phyloP scores from a whole-genome alignment of 2,113 vertebrate genomes.

The Nematolebias whitei region DNA sequence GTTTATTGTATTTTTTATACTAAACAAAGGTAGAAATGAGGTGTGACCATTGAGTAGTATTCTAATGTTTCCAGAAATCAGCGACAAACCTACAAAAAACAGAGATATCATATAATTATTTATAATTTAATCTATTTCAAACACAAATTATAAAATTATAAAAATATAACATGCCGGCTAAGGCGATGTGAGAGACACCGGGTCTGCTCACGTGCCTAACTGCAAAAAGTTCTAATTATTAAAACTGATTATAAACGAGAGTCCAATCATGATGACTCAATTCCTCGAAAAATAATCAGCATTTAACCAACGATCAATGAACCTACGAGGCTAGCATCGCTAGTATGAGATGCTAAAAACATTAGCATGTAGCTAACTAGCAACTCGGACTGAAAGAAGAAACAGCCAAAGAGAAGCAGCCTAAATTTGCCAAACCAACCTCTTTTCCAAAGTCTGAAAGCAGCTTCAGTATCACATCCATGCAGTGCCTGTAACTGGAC shows the following conservation, averaged over 20 bases:
- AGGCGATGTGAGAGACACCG: background rate
- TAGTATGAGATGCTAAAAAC: slow-evolving; percentile 57
- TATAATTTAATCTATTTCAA: background rate
- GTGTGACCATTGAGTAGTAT: too few species aligned
- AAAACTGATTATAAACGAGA: background rate
- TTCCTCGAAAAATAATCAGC: background rate
- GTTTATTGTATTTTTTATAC: too few species aligned
- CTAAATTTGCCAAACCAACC: slow-evolving; percentile 68
- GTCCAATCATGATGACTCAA: background rate
- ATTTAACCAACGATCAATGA: background rate
- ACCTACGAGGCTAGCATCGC: background rate
- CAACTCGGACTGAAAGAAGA: background rate
- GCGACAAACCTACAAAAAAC: background rate
- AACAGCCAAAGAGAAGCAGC: too few species aligned
- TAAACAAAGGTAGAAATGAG: too few species aligned
- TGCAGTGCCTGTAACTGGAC: slow-evolving; percentile 56
- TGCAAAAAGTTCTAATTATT: background rate
- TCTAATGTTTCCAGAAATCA: background rate
- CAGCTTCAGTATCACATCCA: slow-evolving; percentile 60
- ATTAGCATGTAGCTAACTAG: slow-evolving; percentile 55
- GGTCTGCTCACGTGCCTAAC: background rate
- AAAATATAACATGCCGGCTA: background rate
- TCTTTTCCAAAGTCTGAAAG: slow-evolving; percentile 71
- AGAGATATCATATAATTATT: background rate
- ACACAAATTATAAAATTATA: background rate